Percentiles rank a stretch among this genome's conserved stretches.
phyloP scores from a whole-genome alignment of 2,113 vertebrate species.

The Chunga burmeisteri region DNA sequence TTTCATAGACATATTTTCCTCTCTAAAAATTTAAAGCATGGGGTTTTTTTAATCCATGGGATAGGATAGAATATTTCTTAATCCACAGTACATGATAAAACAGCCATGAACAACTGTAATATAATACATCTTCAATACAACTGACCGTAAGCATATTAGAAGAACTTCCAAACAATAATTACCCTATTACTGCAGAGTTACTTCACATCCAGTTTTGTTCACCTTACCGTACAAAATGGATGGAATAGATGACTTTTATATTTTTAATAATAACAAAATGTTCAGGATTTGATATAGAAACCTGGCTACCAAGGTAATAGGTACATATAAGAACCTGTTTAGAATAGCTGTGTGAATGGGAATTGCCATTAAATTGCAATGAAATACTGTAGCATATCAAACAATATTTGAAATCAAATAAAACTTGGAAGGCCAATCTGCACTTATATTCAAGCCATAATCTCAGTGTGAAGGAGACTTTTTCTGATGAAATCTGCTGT shows the following conservation, averaged over 20 bases:
- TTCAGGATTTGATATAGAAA: conserved; percentile 29
- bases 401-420: conserved; percentile 14
- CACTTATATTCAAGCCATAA: background rate
- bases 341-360: background rate
- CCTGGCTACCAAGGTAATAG: background rate
- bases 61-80: background rate
- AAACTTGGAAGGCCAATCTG: background rate
- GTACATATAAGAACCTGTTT: conserved; percentile 18
- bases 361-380: conserved; percentile 30
- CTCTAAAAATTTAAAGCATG: background rate
- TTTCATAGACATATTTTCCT: background rate
- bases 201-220: conserved; percentile 26
- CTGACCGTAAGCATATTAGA: background rate
- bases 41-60: background rate
- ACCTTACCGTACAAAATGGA: background rate
- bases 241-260: conserved; percentile 8
- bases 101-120: background rate
- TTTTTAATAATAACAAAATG: conserved; percentile 38
- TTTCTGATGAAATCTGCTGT: background rate
- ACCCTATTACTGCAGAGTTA: background rate
- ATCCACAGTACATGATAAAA: background rate
- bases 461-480: background rate
- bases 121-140: background rate
- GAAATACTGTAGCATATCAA: conserved; percentile 16
- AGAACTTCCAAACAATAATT: conserved; percentile 40